phyloP scores from a whole-genome alignment of 2,113 vertebrate species.

The Porphyrio hochstetteri region DNA sequence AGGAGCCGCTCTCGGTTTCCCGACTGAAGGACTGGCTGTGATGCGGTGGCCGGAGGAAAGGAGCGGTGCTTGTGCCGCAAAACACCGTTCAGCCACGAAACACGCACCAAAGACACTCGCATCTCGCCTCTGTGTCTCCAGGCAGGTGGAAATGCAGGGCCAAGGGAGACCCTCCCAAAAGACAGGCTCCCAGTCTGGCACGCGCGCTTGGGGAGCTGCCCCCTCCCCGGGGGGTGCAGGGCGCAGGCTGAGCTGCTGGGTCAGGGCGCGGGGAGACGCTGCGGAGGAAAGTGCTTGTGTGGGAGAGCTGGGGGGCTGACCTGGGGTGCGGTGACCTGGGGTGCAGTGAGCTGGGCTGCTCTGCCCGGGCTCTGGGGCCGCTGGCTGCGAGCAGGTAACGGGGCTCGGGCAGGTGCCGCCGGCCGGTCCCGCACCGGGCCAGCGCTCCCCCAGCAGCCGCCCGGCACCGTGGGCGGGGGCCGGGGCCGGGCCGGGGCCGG shows the following conservation, averaged over 20 bases:
- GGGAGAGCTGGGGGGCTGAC: not conserved
- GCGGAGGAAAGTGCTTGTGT: not conserved
- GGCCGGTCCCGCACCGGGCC: not conserved
- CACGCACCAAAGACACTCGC: not conserved
- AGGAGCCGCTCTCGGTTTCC: not conserved
- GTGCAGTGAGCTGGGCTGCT: not conserved
- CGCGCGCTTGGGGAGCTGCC: accelerated
- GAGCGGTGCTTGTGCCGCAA: too few relatives aligned
- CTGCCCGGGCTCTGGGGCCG: not conserved
- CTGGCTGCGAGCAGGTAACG: not conserved
- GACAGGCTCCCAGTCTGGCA: accelerated
- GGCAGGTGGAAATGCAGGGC: not conserved
- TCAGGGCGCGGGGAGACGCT: not conserved
- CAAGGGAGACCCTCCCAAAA: not conserved
- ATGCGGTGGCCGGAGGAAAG: not conserved
- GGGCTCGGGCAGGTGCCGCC: not conserved
- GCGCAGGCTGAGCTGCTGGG: not conserved
- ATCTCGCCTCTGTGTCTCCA: too few relatives aligned
- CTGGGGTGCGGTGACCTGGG: not conserved
- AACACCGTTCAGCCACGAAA: too few relatives aligned
- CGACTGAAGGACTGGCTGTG: not conserved
- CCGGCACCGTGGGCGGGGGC: too few relatives aligned
- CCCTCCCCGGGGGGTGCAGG: not conserved
- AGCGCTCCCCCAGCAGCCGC: too few relatives aligned
- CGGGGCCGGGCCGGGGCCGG: too few relatives aligned